Conservation (phyloP, 1,140 invertebrate genomes). For the Arion vulgaris region DNA sequence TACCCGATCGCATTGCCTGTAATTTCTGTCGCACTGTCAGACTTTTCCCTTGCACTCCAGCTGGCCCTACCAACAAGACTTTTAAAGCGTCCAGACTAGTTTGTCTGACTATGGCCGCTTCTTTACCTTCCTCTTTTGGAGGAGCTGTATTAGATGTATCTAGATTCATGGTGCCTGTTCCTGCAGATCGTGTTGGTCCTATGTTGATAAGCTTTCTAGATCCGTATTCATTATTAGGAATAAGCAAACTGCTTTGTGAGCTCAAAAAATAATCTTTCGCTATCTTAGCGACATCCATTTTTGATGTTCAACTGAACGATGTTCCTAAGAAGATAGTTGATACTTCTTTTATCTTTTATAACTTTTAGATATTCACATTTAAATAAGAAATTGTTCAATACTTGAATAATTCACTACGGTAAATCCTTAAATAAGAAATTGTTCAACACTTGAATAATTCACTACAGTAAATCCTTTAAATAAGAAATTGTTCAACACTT, state of each 20-base stretch:
- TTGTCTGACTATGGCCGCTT: background rate
- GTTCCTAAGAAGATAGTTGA: no score
- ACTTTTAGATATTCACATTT: no score
- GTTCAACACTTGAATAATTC: no score
- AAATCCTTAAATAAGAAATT: no score
- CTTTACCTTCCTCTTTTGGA: no score
- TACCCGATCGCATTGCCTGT: conserved; percentile 15
- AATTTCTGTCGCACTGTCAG: background rate
- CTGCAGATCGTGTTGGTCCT: conserved; percentile 41
- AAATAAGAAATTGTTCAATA: no score
- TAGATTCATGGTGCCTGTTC: conserved; percentile 30
- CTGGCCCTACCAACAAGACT: background rate
- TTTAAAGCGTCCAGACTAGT: background rate
- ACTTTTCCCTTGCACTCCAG: background rate
- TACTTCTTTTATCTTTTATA: no score
- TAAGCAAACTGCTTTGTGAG: conserved; percentile 57
- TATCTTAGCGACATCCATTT: conserved; percentile 59
- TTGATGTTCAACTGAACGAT: background rate
- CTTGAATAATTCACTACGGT: no score
- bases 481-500: no score
- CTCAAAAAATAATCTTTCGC: conserved; percentile 61
- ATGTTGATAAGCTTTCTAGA: conserved; percentile 55
- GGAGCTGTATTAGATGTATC: background rate
- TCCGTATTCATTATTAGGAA: conserved; percentile 61
- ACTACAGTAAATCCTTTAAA: no score